Conservation (phyloP, 2,888 invertebrate species). For the Microdon myrmicae region DNA sequence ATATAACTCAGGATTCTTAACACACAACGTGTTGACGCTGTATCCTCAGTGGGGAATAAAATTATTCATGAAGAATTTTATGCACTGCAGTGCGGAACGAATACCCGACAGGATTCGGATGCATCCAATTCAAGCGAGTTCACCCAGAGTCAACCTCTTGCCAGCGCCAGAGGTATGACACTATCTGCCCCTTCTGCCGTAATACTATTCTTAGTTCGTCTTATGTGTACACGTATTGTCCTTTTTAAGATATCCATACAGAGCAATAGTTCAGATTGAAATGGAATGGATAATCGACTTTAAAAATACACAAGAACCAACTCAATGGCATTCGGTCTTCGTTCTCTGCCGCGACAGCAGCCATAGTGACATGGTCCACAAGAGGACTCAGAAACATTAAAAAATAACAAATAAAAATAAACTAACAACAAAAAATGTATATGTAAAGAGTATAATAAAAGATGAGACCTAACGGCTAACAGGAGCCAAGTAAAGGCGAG, state of each 20-base stretch:
- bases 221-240: too few relatives aligned
- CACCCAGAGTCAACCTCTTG: conserved; percentile 13
- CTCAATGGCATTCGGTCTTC: background rate
- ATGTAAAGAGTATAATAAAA: background rate
- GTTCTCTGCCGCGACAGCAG: background rate
- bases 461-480: too few relatives aligned
- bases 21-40: conserved; percentile 49
- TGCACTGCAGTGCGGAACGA: conserved; percentile 54
- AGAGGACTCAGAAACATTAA: conserved; percentile 19
- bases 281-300: conserved; percentile 54
- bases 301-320: conserved; percentile 45
- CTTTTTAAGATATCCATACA: conserved; percentile 48
- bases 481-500: conserved; percentile 3
- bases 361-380: conserved; percentile 25
- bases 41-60: conserved; percentile 39
- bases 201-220: too few relatives aligned
- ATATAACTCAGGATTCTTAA: conserved; percentile 39
- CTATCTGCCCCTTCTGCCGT: background rate
- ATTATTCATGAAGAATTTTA: conserved; percentile 55
- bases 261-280: conserved; percentile 53
- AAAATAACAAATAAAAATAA: too few relatives aligned
- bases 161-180: background rate
- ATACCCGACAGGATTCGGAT: conserved; percentile 45
- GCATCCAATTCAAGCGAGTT: conserved; percentile 39
- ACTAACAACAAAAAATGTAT: background rate